Conservation (phyloP, 2,113 vertebrate genomes). For the Thinocorus orbignyianus region DNA sequence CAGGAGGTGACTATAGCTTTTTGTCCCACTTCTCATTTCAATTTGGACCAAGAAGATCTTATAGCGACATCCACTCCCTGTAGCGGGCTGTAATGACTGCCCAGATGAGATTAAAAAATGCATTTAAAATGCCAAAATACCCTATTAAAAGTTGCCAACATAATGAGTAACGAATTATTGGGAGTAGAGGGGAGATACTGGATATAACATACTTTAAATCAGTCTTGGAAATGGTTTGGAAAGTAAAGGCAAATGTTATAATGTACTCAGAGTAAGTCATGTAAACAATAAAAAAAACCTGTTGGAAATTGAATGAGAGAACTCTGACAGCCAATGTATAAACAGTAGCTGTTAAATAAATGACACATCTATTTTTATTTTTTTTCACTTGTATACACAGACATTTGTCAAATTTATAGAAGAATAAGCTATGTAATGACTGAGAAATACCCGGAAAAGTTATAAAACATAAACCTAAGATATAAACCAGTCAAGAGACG, state of each 20-base stretch:
- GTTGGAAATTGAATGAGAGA: background rate
- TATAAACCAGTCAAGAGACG: background rate
- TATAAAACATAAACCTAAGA: background rate
- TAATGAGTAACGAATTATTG: background rate
- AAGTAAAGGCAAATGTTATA: background rate
- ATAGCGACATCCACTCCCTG: background rate
- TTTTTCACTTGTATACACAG: background rate
- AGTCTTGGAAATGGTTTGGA: background rate
- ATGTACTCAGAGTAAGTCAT: background rate
- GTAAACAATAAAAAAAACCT: background rate
- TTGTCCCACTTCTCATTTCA: background rate
- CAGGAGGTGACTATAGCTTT: background rate
- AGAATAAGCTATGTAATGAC: background rate
- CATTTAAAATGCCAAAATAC: background rate
- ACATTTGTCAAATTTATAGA: background rate
- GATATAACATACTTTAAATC: background rate
- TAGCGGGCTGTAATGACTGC: background rate
- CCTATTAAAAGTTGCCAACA: background rate
- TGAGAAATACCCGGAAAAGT: background rate
- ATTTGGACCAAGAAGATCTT: background rate
- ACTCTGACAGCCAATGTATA: background rate
- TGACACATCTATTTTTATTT: background rate
- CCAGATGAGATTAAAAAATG: background rate
- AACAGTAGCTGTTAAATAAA: background rate
- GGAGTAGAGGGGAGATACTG: background rate